phyloP scores from a whole-genome alignment of 2,113 vertebrate genomes.

The Rhinoderma darwinii region DNA sequence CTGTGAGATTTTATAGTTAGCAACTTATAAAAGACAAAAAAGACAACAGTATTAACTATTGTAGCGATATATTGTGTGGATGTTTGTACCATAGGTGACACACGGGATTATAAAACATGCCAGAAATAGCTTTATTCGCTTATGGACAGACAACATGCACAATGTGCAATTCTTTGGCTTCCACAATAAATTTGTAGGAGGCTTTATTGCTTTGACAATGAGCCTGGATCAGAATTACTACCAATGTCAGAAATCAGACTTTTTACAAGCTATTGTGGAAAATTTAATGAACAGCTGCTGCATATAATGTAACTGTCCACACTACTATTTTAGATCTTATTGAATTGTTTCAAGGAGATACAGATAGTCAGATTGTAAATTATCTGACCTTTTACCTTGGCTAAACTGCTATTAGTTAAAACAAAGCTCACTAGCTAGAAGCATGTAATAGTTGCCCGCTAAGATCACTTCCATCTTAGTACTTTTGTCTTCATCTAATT shows the following conservation, averaged over 20 bases:
- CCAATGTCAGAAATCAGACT: conserved; percentile 43
- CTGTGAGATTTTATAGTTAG: background rate
- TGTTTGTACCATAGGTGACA: background rate
- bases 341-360: conserved; percentile 27
- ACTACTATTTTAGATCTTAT: conserved; percentile 32
- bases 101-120: conserved; percentile 3
- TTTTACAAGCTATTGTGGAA: conserved; percentile 35
- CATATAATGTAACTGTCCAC: conserved; percentile 14
- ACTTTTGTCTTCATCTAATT: background rate
- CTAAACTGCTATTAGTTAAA: background rate
- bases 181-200: conserved; percentile 34
- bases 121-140: background rate
- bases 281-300: conserved; percentile 43
- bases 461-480: background rate
- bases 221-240: conserved; percentile 46
- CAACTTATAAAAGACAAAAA: background rate
- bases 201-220: conserved; percentile 46
- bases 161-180: background rate
- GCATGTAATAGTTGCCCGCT: background rate
- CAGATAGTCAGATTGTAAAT: conserved; percentile 26
- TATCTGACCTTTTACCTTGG: background rate
- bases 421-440: background rate
- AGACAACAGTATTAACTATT: background rate
- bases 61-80: background rate
- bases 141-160: conserved; percentile 22